Evolutionary conservation across 2,888 invertebrate species (phyloP).

Genomic region (Zygogramma bicolorata): DNA sequence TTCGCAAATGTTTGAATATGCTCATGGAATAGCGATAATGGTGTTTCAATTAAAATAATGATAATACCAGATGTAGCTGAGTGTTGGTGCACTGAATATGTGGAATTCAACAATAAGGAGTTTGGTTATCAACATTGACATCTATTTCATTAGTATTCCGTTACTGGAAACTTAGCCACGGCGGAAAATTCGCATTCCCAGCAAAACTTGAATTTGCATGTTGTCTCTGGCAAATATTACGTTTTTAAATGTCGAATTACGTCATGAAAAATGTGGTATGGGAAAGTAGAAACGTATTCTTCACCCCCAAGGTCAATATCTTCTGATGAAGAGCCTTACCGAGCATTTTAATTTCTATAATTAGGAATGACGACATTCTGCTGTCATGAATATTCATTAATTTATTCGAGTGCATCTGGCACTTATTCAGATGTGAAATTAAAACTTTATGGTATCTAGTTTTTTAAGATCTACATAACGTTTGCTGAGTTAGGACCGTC

Average conservation of each 20-base stretch:
- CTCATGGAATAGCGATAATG: background rate
- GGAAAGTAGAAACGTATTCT: background rate
- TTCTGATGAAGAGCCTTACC: conserved; percentile 4
- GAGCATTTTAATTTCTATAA: conserved; percentile 21
- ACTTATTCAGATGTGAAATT: conserved; percentile 1
- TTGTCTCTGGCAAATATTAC: background rate
- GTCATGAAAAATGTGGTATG: background rate
- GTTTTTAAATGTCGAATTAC: background rate
- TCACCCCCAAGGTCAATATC: conserved; percentile 4
- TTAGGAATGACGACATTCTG: background rate
- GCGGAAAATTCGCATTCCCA: background rate
- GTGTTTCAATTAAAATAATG: background rate
- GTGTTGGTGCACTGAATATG: no score
- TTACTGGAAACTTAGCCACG: background rate
- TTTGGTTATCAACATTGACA: no score
- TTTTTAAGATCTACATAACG: no score
- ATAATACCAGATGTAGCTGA: no score
- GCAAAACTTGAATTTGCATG: background rate
- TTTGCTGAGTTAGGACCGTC: no score
- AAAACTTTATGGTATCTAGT: background rate
- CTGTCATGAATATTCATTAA: background rate
- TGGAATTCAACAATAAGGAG: no score
- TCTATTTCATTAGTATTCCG: background rate
- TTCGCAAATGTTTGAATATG: conserved; percentile 12
- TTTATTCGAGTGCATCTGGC: conserved; percentile 1